Conservation (phyloP, 2,797 vertebrate genomes). For the Macropodus opercularis region DNA sequence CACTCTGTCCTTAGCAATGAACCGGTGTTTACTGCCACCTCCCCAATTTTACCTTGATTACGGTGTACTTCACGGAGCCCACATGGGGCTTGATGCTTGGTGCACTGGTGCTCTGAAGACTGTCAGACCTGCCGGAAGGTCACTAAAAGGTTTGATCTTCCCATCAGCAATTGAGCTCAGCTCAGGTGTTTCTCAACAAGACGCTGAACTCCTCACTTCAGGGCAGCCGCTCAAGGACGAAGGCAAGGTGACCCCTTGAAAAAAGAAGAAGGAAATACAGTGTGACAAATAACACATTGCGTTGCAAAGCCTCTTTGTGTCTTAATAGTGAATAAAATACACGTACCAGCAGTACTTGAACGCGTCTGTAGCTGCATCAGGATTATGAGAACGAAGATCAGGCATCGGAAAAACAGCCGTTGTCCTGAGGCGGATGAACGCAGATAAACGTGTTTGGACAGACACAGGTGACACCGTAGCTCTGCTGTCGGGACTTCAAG, state of each 20-base stretch:
- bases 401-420: too few species aligned
- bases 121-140: constrained; percentile 56
- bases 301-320: background rate
- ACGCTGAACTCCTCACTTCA: constrained; percentile 17
- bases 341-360: too few species aligned
- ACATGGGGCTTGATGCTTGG: constrained; percentile 49
- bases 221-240: constrained; percentile 10
- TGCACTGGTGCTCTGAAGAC: constrained; percentile 29
- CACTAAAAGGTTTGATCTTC: constrained; percentile 62
- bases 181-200: constrained; percentile 35
- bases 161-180: constrained; percentile 40
- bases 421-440: too few species aligned
- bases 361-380: too few species aligned
- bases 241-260: too few species aligned
- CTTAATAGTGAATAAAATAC: background rate
- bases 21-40: constrained; percentile 40
- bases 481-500: constrained; percentile 4
- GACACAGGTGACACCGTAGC: background rate
- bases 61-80: constrained; percentile 51
- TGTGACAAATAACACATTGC: constrained; percentile 2
- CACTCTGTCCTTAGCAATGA: constrained; percentile 33
- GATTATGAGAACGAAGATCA: too few species aligned
- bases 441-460: too few species aligned
- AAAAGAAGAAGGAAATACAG: constrained; percentile 20
- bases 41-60: constrained; percentile 61